A percentile compares a stretch with the other conserved stretches of the same genome.
Conservation (phyloP, 2,797 vertebrate genomes). For the Sebastes miniatus region DNA sequence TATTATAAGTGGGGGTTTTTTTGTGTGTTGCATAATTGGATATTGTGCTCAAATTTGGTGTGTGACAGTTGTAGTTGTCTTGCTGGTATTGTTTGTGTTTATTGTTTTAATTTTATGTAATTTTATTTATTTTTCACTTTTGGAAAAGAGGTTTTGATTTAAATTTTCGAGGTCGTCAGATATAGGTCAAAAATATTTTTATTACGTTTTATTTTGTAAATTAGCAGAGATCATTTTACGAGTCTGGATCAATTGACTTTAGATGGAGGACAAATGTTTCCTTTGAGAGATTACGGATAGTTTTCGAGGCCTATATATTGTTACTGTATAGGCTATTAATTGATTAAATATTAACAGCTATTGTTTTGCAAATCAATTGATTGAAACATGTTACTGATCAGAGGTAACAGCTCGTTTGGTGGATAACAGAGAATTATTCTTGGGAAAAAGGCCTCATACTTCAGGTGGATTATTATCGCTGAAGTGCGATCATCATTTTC, state of each 20-base stretch:
- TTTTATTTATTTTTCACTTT: too few species aligned
- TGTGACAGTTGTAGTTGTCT: neutral
- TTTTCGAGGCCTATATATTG: neutral
- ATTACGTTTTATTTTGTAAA: neutral
- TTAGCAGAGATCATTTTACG: neutral
- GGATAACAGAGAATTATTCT: neutral
- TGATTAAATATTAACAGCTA: too few species aligned
- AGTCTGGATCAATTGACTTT: accelerated
- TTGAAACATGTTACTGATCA: neutral
- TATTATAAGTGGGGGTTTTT: neutral
- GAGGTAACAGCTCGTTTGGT: neutral
- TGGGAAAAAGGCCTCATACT: neutral
- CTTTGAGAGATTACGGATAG: too few species aligned
- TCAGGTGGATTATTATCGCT: too few species aligned
- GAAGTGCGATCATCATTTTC: neutral
- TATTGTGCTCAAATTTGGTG: neutral
- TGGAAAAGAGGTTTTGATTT: too few species aligned
- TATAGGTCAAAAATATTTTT: too few species aligned
- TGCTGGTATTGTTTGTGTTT: neutral
- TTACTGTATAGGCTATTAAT: neutral
- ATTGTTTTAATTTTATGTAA: neutral
- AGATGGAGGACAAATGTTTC: too few species aligned
- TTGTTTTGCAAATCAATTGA: neutral
- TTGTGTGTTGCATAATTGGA: neutral
- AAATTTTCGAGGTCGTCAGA: too few species aligned